Conservation (phyloP, 2,888 invertebrate genomes). For the Baccha elongata region DNA sequence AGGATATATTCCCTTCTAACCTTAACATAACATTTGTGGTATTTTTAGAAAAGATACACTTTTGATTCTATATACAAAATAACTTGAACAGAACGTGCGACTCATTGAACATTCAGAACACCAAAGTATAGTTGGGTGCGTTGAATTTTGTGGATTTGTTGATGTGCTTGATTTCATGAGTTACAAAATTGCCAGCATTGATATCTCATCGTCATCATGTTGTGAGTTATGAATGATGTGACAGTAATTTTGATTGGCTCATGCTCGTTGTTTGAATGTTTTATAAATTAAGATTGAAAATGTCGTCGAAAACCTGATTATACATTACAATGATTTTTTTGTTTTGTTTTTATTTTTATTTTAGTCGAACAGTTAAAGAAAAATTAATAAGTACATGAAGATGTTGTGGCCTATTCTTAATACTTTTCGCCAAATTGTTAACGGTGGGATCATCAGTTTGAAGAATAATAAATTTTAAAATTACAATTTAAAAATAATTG, state of each 20-base stretch:
- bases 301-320: too few relatives aligned
- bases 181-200: background rate
- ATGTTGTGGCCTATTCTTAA: too few relatives aligned
- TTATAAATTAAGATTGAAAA: background rate
- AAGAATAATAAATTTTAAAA: too few relatives aligned
- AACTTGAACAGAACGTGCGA: conserved; percentile 25
- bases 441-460: too few relatives aligned
- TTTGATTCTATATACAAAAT: too few relatives aligned
- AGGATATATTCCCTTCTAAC: background rate
- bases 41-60: conserved; percentile 25
- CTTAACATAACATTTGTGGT: conserved; percentile 16
- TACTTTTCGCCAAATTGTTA: too few relatives aligned
- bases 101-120: conserved; percentile 1
- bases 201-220: background rate
- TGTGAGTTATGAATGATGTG: conserved; percentile 21
- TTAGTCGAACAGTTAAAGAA: too few relatives aligned
- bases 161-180: conserved; percentile 20
- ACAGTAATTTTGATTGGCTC: background rate
- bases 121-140: conserved; percentile 9
- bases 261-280: background rate
- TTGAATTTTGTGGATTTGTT: background rate
- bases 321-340: too few relatives aligned
- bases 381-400: too few relatives aligned
- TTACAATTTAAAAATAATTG: too few relatives aligned
- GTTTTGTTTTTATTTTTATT: too few relatives aligned